A percentile compares a stretch with the other conserved stretches of the same genome.
Evolutionary conservation across 1,140 invertebrate species (phyloP).

Genomic region (Diuraphis noxia): DNA sequence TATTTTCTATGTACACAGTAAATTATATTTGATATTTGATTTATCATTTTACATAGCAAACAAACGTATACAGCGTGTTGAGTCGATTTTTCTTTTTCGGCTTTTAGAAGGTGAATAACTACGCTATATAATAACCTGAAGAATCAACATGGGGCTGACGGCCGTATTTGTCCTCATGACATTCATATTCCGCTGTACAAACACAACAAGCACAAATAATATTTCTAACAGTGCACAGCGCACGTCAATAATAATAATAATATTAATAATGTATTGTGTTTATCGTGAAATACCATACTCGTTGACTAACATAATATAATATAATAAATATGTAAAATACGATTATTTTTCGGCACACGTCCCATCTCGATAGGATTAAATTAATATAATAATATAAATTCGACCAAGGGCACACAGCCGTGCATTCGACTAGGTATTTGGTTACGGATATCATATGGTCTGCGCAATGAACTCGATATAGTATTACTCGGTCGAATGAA

Average conservation of each 20-base stretch:
- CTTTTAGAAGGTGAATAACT: neutral
- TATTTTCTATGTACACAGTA: neutral
- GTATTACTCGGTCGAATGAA: neutral
- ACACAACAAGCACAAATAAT: neutral
- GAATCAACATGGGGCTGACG: neutral
- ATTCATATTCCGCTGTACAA: neutral
- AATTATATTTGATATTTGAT: neutral
- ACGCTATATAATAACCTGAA: neutral
- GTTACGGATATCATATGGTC: neutral
- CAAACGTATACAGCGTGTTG: neutral
- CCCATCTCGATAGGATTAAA: neutral
- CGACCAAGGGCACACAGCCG: neutral
- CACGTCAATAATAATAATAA: neutral
- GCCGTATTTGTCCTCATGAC: neutral
- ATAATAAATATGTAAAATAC: neutral
- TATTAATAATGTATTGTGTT: neutral
- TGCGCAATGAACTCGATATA: neutral
- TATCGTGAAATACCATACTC: neutral
- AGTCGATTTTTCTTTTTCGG: neutral
- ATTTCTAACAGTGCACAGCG: neutral
- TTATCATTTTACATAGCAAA: neutral
- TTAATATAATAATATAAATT: neutral
- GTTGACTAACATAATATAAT: neutral
- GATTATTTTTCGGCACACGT: neutral
- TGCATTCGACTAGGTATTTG: neutral